Conservation (phyloP, 2,797 vertebrate genomes). For the Melanotaenia trifasciata region DNA sequence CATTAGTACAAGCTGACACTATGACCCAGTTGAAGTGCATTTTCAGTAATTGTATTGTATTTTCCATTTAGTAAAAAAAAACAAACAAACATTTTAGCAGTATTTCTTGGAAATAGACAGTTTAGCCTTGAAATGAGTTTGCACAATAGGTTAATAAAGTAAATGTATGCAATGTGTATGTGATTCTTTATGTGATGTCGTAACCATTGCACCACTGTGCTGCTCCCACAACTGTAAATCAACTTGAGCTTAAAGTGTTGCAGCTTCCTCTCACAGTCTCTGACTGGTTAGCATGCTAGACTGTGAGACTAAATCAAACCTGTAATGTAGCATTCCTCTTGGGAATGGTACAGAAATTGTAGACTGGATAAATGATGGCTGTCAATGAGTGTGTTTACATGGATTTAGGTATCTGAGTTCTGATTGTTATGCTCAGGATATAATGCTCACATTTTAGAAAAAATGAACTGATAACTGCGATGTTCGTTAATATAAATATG, state of each 20-base stretch:
- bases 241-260: not conserved
- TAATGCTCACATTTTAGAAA: no score
- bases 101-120: not conserved
- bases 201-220: not conserved
- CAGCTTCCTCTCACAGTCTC: not conserved
- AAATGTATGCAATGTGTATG: not conserved
- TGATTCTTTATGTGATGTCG: not conserved
- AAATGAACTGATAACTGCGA: no score
- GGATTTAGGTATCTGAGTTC: no score
- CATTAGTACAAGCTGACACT: conserved; percentile 45
- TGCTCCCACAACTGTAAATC: not conserved
- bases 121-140: not conserved
- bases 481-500: no score
- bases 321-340: no score
- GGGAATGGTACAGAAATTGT: no score
- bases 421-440: no score
- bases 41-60: conserved; percentile 44
- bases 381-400: no score
- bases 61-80: not conserved
- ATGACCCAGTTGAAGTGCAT: conserved; percentile 15
- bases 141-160: not conserved
- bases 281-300: not conserved
- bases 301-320: no score
- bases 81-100: conserved; percentile 1
- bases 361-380: no score